phyloP scores from a whole-genome alignment of 2,113 vertebrate genomes.

The Passer domesticus region DNA sequence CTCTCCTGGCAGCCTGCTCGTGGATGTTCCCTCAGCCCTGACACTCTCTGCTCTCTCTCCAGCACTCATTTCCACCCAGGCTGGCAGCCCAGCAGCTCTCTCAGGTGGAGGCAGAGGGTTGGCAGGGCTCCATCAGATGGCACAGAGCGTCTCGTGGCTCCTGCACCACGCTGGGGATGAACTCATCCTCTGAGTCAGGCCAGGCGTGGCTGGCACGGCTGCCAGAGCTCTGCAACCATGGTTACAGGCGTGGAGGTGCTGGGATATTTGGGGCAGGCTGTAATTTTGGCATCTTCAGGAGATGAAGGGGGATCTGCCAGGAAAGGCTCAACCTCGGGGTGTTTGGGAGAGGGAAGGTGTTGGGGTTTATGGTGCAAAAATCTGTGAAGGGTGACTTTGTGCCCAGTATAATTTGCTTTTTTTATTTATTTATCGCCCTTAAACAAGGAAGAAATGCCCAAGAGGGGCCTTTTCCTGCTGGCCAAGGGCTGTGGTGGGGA shows the following conservation, averaged over 20 bases:
- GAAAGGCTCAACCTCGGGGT: neutral
- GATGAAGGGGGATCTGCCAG: neutral
- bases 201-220: neutral
- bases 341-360: neutral
- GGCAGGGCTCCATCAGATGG: neutral
- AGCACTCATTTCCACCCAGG: accelerated
- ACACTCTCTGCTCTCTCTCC: accelerated
- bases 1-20: neutral
- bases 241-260: slow-evolving; percentile 11
- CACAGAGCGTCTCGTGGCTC: neutral
- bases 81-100: neutral
- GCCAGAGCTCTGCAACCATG: slow-evolving; percentile 29
- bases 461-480: neutral
- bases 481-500: neutral
- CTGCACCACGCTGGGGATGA: neutral
- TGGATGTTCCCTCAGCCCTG: accelerated
- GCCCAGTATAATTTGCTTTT: accelerated
- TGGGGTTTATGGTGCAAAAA: neutral
- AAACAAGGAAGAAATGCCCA: neutral
- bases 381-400: accelerated
- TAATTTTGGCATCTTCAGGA: neutral
- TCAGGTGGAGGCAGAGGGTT: neutral
- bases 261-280: slow-evolving; percentile 22
- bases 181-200: slow-evolving; percentile 47
- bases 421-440: neutral